Conservation (phyloP, 1,140 invertebrate genomes). For the Saxidomus purpurata region DNA sequence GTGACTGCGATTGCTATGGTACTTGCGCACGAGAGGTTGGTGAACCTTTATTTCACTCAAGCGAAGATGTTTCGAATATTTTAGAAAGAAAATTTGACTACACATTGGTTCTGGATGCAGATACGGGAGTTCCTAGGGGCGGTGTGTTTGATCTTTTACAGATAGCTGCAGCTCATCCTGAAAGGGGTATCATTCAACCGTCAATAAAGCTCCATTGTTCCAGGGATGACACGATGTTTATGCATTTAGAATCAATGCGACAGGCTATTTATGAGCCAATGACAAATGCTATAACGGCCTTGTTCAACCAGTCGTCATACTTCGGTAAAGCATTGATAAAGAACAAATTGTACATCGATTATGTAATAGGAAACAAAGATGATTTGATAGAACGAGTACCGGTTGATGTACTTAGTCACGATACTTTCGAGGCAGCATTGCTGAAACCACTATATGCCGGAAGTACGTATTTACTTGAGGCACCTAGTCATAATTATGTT, state of each 20-base stretch:
- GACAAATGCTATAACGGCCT: slow-evolving; percentile 77
- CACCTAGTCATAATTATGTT: slow-evolving; percentile 82
- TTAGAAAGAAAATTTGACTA: slow-evolving; percentile 71
- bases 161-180: slow-evolving; percentile 67
- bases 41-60: slow-evolving; percentile 63
- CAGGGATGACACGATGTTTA: slow-evolving; percentile 78
- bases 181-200: slow-evolving; percentile 67
- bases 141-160: slow-evolving; percentile 56
- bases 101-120: slow-evolving; percentile 66
- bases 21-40: slow-evolving; percentile 54
- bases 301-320: slow-evolving; percentile 81
- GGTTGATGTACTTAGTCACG: slow-evolving; percentile 83
- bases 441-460: slow-evolving; percentile 80
- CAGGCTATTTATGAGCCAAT: slow-evolving; percentile 81
- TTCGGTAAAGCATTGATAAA: slow-evolving; percentile 83
- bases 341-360: slow-evolving; percentile 81
- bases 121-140: slow-evolving; percentile 63
- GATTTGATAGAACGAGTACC: slow-evolving; percentile 81
- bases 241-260: slow-evolving; percentile 81
- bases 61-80: slow-evolving; percentile 66
- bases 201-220: slow-evolving; percentile 66
- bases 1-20: slow-evolving; percentile 62
- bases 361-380: slow-evolving; percentile 76
- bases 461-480: slow-evolving; percentile 77
- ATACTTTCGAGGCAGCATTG: slow-evolving; percentile 82